Conservation (phyloP, 2,113 vertebrate genomes). For the Osmerus eperlanus region DNA sequence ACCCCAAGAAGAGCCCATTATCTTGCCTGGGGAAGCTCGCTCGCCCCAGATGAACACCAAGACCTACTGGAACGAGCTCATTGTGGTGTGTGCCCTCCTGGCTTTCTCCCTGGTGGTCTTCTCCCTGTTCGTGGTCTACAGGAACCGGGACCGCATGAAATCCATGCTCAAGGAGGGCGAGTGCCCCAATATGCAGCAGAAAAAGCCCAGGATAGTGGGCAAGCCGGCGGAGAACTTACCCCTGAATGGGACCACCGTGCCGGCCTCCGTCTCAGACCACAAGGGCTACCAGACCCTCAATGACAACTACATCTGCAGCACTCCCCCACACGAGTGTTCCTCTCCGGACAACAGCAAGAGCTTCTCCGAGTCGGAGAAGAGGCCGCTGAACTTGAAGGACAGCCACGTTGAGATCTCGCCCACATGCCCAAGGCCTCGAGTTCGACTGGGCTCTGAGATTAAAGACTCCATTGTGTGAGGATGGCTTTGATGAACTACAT, state of each 20-base stretch:
- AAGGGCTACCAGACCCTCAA: constrained; percentile 93
- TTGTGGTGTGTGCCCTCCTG: constrained; percentile 85
- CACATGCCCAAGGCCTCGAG: constrained; percentile 82
- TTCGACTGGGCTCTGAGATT: constrained; percentile 92
- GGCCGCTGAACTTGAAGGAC: constrained; percentile 81
- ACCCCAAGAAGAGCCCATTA: constrained; percentile 58
- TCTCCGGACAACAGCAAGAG: constrained; percentile 72
- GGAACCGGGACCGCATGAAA: constrained; percentile 83
- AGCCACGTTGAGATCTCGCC: constrained; percentile 87
- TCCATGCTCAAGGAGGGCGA: constrained; percentile 84
- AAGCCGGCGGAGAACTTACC: constrained; percentile 83
- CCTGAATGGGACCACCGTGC: constrained; percentile 78
- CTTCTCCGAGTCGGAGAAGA: constrained; percentile 83
- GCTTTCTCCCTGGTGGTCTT: constrained; percentile 73
- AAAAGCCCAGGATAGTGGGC: constrained; percentile 70
- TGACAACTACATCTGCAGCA: constrained; percentile 82
- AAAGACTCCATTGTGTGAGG: constrained; percentile 93
- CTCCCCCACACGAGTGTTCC: constrained; percentile 75
- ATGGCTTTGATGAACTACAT: constrained; percentile 3
- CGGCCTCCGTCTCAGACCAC: constrained; percentile 76
- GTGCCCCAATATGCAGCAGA: constrained; percentile 76
- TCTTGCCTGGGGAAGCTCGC: constrained; percentile 64
- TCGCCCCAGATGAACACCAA: constrained; percentile 71
- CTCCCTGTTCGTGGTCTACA: constrained; percentile 80
- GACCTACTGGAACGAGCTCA: constrained; percentile 92